These are phyloP conservation scores for Muschampia staudingeri DNA, from an alignment of 2,888 invertebrate species.

Conservation along the genomic window DNA sequence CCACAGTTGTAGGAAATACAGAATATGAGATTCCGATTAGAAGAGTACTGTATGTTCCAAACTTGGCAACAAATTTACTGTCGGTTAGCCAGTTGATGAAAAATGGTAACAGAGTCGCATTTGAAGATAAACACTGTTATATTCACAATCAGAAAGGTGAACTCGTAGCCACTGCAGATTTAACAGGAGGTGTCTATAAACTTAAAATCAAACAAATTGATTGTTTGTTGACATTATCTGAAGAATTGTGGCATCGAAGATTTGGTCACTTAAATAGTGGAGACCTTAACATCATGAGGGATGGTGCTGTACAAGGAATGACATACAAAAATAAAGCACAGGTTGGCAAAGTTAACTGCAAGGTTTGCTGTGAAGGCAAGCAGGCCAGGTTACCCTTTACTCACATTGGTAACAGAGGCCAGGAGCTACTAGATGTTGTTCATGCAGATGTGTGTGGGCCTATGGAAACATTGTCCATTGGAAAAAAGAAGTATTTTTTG, in stretches of 20 bases:
- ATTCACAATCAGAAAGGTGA: conserved; percentile 41
- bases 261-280: conserved; percentile 58
- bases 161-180: conserved; percentile 41
- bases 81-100: conserved; percentile 64
- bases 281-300: conserved; percentile 53
- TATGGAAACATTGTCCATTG: conserved; percentile 39
- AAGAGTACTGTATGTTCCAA: conserved; percentile 40
- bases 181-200: conserved; percentile 50
- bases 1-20: conserved; percentile 39
- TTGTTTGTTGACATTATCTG: background rate
- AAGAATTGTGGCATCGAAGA: conserved; percentile 4
- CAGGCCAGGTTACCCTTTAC: conserved; percentile 43
- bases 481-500: conserved; percentile 59
- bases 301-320: conserved; percentile 56
- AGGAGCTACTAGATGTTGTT: conserved; percentile 54
- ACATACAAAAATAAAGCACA: conserved; percentile 37
- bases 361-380: conserved; percentile 54
- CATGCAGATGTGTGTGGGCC: conserved; percentile 62
- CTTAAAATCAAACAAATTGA: conserved; percentile 31
- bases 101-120: conserved; percentile 51
- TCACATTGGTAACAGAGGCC: conserved; percentile 43
- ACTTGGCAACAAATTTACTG: conserved; percentile 54
- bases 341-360: conserved; percentile 34
- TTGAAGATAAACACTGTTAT: background rate
- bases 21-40: conserved; percentile 34